Evolutionary conservation across 2,888 invertebrate genomes (phyloP).

Genomic region (Xestia xanthographa): DNA sequence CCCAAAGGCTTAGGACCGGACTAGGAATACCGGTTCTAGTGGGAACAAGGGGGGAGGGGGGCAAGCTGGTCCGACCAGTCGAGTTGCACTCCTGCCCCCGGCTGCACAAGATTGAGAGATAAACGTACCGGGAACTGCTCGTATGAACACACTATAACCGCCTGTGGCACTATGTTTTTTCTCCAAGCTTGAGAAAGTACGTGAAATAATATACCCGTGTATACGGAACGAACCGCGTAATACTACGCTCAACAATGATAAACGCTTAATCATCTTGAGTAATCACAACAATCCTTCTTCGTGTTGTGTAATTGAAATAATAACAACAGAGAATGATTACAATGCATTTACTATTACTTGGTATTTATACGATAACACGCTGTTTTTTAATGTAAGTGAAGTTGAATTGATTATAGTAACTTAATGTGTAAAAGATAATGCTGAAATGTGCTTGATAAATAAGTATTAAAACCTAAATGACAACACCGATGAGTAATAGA

Average conservation of each 20-base stretch:
- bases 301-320: constrained; percentile 59
- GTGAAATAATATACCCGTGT: constrained; percentile 70
- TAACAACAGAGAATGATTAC: constrained; percentile 58
- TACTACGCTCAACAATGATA: constrained; percentile 66
- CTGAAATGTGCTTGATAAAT: constrained; percentile 1
- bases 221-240: constrained; percentile 61
- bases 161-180: constrained; percentile 54
- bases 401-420: constrained; percentile 14
- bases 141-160: constrained; percentile 67
- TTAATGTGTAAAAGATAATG: constrained; percentile 26
- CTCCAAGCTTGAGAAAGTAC: constrained; percentile 73
- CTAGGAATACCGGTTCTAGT: constrained; percentile 78
- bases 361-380: constrained; percentile 49
- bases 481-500: constrained; percentile 19
- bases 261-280: constrained; percentile 68
- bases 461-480: constrained; percentile 2
- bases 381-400: constrained; percentile 24
- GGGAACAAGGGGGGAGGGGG: constrained; percentile 59
- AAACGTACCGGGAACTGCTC: constrained; percentile 77
- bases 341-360: constrained; percentile 54
- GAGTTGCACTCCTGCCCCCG: constrained; percentile 80
- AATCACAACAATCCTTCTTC: constrained; percentile 65
- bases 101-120: constrained; percentile 80
- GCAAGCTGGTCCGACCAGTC: constrained; percentile 74
- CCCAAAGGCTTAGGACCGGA: constrained; percentile 71